Evolutionary conservation across 2,888 invertebrate genomes (phyloP).

Genomic region (Scaptomyza parva): DNA sequence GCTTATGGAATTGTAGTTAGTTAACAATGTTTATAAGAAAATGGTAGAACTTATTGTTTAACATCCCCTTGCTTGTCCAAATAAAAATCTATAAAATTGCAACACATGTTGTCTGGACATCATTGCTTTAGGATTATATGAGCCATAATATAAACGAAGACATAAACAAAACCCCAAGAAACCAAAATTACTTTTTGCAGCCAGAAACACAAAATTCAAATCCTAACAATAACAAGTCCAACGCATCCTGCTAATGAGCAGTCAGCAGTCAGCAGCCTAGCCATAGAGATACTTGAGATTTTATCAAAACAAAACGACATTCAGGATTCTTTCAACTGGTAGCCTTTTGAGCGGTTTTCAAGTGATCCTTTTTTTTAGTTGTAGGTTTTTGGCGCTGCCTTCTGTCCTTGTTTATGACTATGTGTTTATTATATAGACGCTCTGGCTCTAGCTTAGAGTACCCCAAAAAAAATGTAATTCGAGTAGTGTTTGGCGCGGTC

Average conservation of each 20-base stretch:
- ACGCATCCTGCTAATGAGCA: slow-evolving; percentile 58
- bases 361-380: slow-evolving; percentile 36
- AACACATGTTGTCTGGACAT: slow-evolving; percentile 60
- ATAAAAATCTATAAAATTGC: slow-evolving; percentile 32
- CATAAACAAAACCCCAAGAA: slow-evolving; percentile 59
- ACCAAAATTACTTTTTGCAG: slow-evolving; percentile 9
- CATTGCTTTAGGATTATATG: slow-evolving; percentile 40
- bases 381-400: slow-evolving; percentile 59
- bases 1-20: background rate
- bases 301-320: slow-evolving; percentile 73
- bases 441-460: slow-evolving; percentile 52
- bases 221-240: slow-evolving; percentile 54
- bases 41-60: too few relatives aligned
- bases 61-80: background rate
- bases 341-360: slow-evolving; percentile 49
- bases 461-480: slow-evolving; percentile 54
- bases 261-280: slow-evolving; percentile 33
- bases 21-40: too few relatives aligned
- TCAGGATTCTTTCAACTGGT: slow-evolving; percentile 41
- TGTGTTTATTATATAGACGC: slow-evolving; percentile 66
- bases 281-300: slow-evolving; percentile 71
- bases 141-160: slow-evolving; percentile 39
- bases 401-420: slow-evolving; percentile 64
- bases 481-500: slow-evolving; percentile 47
- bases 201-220: slow-evolving; percentile 34